A percentile compares a stretch with the other conserved stretches of the same genome.
Conservation (phyloP, 2,113 vertebrate genomes). For the Phainopepla nitens region DNA sequence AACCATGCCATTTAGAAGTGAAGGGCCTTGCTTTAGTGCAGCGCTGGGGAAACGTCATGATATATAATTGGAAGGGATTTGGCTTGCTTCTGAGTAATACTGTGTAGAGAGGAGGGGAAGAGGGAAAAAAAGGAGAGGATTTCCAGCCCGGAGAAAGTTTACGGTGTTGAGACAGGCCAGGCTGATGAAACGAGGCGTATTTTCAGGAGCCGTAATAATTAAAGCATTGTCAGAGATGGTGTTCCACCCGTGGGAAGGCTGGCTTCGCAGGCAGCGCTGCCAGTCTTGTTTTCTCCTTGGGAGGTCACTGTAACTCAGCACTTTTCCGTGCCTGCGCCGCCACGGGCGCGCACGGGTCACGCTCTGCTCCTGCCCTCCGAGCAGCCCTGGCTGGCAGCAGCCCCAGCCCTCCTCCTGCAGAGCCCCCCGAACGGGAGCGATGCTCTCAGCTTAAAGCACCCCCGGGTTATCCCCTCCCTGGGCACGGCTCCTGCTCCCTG, state of each 20-base stretch:
- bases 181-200: neutral
- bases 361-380: neutral
- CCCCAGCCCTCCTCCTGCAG: neutral
- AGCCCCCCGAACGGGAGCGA: neutral
- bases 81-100: slow-evolving; percentile 32
- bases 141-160: neutral
- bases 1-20: slow-evolving; percentile 53
- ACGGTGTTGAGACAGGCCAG: neutral
- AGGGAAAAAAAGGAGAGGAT: neutral
- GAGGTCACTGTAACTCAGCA: slow-evolving; percentile 67
- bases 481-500: rapidly evolving
- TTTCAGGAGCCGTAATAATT: slow-evolving; percentile 8
- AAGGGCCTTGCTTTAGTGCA: slow-evolving; percentile 41
- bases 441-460: neutral
- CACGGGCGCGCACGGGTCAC: neutral
- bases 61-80: slow-evolving; percentile 57
- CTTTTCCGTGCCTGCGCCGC: slow-evolving; percentile 29
- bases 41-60: slow-evolving; percentile 15
- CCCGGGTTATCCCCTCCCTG: neutral
- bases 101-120: neutral
- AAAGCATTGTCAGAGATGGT: neutral
- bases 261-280: neutral
- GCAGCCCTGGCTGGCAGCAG: neutral
- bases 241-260: neutral
- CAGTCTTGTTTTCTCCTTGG: slow-evolving; percentile 67